These are phyloP conservation scores for Sesia bembeciformis DNA, from an alignment of 2,888 invertebrate genomes.

Conservation along the genomic window DNA sequence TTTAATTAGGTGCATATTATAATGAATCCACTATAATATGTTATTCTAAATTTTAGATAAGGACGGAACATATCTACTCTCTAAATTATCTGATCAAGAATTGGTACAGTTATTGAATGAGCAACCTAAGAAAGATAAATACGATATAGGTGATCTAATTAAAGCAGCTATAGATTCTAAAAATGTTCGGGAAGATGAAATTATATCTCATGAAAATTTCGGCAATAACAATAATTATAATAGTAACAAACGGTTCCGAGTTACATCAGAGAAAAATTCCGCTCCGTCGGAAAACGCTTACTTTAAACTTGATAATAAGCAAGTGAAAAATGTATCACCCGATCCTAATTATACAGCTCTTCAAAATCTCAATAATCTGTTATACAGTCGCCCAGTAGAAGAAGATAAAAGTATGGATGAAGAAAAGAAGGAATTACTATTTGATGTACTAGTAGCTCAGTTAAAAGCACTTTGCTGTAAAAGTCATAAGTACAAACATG, in stretches of 20 bases:
- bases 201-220: not conserved
- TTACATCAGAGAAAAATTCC: not conserved
- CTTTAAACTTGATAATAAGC: slow-evolving; percentile 45
- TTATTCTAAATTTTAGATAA: slow-evolving; percentile 27
- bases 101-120: slow-evolving; percentile 43
- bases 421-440: slow-evolving; percentile 47
- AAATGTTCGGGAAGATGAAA: not conserved
- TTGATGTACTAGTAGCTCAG: slow-evolving; percentile 54
- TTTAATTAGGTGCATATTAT: not conserved
- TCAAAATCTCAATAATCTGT: slow-evolving; percentile 43
- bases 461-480: slow-evolving; percentile 58
- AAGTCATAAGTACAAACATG: slow-evolving; percentile 18
- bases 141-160: slow-evolving; percentile 40
- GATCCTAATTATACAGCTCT: slow-evolving; percentile 39
- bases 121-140: slow-evolving; percentile 41
- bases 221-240: not conserved
- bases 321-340: not conserved
- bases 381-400: slow-evolving; percentile 31
- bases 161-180: slow-evolving; percentile 15
- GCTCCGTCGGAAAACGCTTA: slow-evolving; percentile 16
- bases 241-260: not conserved
- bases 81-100: slow-evolving; percentile 52
- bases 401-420: slow-evolving; percentile 28
- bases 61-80: slow-evolving; percentile 46
- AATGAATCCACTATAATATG: no score